These are phyloP conservation scores for Caenorhabditis angaria DNA, from an alignment of 2,888 invertebrate genomes.

Conservation along the genomic window DNA sequence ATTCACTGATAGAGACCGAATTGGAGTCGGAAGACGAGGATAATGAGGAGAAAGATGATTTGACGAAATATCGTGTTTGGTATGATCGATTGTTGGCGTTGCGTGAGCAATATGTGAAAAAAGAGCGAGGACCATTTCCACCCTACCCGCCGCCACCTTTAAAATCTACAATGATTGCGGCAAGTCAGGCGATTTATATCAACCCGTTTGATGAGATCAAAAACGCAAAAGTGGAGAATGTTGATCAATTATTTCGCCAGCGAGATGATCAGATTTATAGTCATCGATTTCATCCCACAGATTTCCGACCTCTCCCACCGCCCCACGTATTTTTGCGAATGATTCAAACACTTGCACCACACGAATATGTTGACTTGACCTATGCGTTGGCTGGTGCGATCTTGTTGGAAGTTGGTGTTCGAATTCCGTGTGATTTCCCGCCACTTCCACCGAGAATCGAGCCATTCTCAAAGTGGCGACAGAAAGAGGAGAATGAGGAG, in stretches of 20 bases:
- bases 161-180: conserved; percentile 30
- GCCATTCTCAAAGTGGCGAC: conserved; percentile 17
- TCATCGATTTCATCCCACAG: conserved; percentile 25
- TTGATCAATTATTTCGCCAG: background rate
- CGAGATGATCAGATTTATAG: background rate
- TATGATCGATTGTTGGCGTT: conserved; percentile 21
- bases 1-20: background rate
- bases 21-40: conserved; percentile 1
- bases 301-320: conserved; percentile 33
- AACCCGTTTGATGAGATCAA: conserved; percentile 21
- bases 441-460: conserved; percentile 36
- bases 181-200: conserved; percentile 20
- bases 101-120: conserved; percentile 1
- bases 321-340: conserved; percentile 32
- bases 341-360: conserved; percentile 29
- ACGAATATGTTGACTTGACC: conserved; percentile 37
- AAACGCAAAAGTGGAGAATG: conserved; percentile 4
- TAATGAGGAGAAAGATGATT: conserved; percentile 13
- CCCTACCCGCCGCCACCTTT: conserved; percentile 37
- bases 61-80: conserved; percentile 21
- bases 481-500: conserved; percentile 10
- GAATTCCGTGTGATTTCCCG: conserved; percentile 23
- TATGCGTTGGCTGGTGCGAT: conserved; percentile 33
- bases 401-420: conserved; percentile 19
- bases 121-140: conserved; percentile 20